Base-by-base conservation (phyloP, 2,888 invertebrate genomes). In the Helobdella robusta region DNA sequence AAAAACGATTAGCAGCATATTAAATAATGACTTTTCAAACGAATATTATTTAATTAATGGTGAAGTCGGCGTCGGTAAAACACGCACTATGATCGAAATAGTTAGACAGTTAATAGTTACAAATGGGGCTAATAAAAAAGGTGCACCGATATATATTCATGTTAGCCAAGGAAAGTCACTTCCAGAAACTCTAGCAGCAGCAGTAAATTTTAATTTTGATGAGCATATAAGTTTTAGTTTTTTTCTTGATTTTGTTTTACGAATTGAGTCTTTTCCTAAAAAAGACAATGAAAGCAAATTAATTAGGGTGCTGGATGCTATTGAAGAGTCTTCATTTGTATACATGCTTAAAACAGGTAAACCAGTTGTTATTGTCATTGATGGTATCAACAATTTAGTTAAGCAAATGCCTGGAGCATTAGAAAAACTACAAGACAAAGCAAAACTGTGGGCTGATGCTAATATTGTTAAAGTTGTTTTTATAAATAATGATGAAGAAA, bases 391-490 rank as follows among this genome's bases (percentile, higher is more conserved):
- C 44, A 18, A 25, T 23, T 59, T 72, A 6, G 35, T 46, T 11
- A 6, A 50, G 32, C 44, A 67, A 28, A 56, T 65, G 40, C 69
- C 68, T 11, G 64, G 52, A 11, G 68, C 70, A 2, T 25, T 71
- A n/a, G 32, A 65, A 44, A 50, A 44, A 35, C 34, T 69, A 23
- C 69, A 72, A 64, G 68, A 67, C n/a, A 72, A 72, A 59, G 71
- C 72, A n/a, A 72, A 72, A 50, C 60, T 72, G 18, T 72, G 72
- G 72, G 69, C 72, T 2, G 72, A 72, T 59, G 63, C 70, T 28
- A 70, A 72, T 56, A 68, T 69, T 11, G 70, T 59, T 46, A 72
- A 71, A 58, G 59, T 71, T 25, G 63, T 71, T 2, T 70, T 71
- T 56, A 66, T 71, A 36, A 66, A 64, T 50, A 68, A 69, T 46